A percentile compares a stretch with the other conserved stretches of the same genome.
Evolutionary conservation across 1,140 invertebrate genomes (phyloP).

Genomic region (Diploscapter pachys): DNA sequence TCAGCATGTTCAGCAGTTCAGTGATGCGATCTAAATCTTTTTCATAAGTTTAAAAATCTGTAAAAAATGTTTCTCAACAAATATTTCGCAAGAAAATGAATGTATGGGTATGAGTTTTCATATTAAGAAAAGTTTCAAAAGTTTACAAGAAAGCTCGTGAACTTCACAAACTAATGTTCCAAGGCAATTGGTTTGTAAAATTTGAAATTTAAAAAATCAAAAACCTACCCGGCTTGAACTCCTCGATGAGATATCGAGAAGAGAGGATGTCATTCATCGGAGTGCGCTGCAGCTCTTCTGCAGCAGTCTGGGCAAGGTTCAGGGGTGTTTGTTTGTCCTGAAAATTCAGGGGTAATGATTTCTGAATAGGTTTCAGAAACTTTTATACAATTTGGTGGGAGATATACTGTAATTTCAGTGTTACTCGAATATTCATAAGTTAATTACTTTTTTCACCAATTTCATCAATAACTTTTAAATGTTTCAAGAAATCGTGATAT

Average conservation of each 20-base stretch:
- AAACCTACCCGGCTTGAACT: slow-evolving; percentile 65
- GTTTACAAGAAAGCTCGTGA: slow-evolving; percentile 66
- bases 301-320: slow-evolving; percentile 69
- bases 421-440: too few species aligned
- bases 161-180: background rate
- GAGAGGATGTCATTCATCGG: slow-evolving; percentile 59
- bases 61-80: too few species aligned
- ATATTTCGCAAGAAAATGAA: too few species aligned
- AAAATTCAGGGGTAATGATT: too few species aligned
- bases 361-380: too few species aligned
- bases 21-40: slow-evolving; percentile 66
- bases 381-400: too few species aligned
- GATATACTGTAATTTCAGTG: too few species aligned
- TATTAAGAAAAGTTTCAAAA: background rate
- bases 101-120: too few species aligned
- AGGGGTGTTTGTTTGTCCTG: slow-evolving; percentile 77
- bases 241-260: slow-evolving; percentile 66
- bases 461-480: too few species aligned
- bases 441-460: too few species aligned
- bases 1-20: slow-evolving; percentile 71
- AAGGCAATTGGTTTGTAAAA: background rate
- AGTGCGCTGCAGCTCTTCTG: slow-evolving; percentile 71
- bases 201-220: background rate
- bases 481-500: too few species aligned
- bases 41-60: too few species aligned